phyloP scores from a whole-genome alignment of 2,797 vertebrate genomes.

The Lacerta agilis region DNA sequence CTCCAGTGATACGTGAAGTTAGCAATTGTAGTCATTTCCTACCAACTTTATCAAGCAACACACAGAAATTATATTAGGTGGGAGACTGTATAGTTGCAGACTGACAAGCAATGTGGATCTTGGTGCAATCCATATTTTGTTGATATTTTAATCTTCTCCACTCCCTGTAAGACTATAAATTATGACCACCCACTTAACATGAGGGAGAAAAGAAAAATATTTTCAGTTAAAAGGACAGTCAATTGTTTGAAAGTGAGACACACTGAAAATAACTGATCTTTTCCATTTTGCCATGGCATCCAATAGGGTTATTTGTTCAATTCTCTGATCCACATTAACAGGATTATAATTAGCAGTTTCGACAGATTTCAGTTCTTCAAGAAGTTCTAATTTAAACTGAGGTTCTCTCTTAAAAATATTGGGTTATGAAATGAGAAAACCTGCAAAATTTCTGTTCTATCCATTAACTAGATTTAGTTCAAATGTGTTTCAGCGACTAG shows the following conservation, averaged over 20 bases:
- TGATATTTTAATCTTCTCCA: background rate
- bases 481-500: background rate
- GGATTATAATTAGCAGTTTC: background rate
- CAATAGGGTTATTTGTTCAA: background rate
- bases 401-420: background rate
- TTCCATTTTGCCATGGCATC: background rate
- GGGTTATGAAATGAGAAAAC: background rate
- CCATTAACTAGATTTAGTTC: background rate
- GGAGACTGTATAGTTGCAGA: background rate
- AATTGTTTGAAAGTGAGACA: background rate
- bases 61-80: background rate
- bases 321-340: background rate
- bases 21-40: background rate
- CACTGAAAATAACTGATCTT: background rate
- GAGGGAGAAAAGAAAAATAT: background rate
- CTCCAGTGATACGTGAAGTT: background rate
- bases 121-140: background rate
- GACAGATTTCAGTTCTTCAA: background rate
- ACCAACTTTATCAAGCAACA: background rate
- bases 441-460: background rate
- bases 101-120: background rate
- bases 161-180: background rate
- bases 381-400: background rate
- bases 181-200: background rate
- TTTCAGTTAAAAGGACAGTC: background rate